These are phyloP conservation scores for Amblyraja radiata DNA, from an alignment of 2,797 vertebrate species.

Conservation along the genomic window DNA sequence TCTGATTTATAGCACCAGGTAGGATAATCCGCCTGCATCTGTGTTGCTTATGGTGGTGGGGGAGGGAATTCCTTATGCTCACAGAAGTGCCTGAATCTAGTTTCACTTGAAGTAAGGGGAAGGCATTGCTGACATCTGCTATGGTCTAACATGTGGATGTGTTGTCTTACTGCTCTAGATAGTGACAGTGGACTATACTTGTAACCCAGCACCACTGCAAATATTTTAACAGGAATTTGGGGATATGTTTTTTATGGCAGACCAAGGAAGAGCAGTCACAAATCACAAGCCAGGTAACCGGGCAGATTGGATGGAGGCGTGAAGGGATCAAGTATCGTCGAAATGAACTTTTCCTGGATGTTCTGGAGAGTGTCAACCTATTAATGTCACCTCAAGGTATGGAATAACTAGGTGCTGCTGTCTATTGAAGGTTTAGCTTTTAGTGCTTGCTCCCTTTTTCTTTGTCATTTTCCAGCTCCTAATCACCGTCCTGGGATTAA, in stretches of 20 bases:
- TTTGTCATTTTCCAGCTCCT: background rate
- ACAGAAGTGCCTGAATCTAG: background rate
- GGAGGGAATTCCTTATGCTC: background rate
- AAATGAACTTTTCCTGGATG: slow-evolving; percentile 94
- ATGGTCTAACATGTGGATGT: background rate
- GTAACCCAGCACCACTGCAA: background rate
- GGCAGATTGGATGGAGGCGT: slow-evolving; percentile 94
- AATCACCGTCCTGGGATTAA: background rate
- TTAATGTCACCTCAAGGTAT: slow-evolving; percentile 96
- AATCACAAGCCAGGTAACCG: slow-evolving; percentile 98
- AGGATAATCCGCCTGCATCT: slow-evolving; percentile 46
- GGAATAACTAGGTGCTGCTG: background rate
- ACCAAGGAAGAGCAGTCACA: slow-evolving; percentile 98
- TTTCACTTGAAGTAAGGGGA: background rate
- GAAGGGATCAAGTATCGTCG: slow-evolving; percentile 98
- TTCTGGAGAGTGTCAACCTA: slow-evolving; percentile 95
- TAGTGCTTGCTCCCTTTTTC: background rate
- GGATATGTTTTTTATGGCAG: slow-evolving; percentile 50
- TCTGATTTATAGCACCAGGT: slow-evolving; percentile 70
- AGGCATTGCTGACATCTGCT: background rate
- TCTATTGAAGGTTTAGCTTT: background rate
- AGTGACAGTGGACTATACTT: background rate
- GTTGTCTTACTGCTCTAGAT: background rate
- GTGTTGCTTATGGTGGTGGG: slow-evolving; percentile 14
- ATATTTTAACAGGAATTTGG: background rate